Conservation (phyloP, 1,140 invertebrate species). For the Thaumatotibia leucotreta region DNA sequence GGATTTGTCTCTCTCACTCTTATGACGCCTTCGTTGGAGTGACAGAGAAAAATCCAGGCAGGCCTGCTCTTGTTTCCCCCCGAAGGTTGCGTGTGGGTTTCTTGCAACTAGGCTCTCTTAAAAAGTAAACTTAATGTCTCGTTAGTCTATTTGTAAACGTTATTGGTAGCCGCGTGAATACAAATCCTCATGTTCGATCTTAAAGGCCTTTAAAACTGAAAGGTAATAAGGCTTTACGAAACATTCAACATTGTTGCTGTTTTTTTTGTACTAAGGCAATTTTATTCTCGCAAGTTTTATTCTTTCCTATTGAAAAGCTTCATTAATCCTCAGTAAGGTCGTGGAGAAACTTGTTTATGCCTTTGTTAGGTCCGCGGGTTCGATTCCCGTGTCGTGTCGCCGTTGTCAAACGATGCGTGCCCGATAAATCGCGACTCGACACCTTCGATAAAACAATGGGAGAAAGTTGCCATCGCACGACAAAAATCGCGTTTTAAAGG, state of each 20-base stretch:
- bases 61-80: background rate
- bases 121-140: background rate
- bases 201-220: background rate
- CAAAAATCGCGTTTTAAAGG: conserved; percentile 25
- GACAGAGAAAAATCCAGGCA: too few relatives aligned
- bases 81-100: background rate
- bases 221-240: background rate
- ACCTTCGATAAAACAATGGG: conserved; percentile 59
- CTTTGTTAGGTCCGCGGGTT: conserved; percentile 37
- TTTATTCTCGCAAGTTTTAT: background rate
- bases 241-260: background rate
- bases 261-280: background rate
- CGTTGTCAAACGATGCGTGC: conserved; percentile 45
- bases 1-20: too few relatives aligned
- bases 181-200: background rate
- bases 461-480: conserved; percentile 42
- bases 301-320: background rate
- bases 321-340: conserved; percentile 12
- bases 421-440: conserved; percentile 58
- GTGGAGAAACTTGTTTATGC: conserved; percentile 34
- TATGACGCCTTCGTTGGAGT: too few relatives aligned
- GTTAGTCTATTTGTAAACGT: background rate
- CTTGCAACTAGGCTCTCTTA: background rate
- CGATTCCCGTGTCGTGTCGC: conserved; percentile 54
- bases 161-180: background rate